These are phyloP conservation scores for Xiphophorus birchmanni DNA, from an alignment of 2,797 vertebrate genomes.

Conservation along the genomic window DNA sequence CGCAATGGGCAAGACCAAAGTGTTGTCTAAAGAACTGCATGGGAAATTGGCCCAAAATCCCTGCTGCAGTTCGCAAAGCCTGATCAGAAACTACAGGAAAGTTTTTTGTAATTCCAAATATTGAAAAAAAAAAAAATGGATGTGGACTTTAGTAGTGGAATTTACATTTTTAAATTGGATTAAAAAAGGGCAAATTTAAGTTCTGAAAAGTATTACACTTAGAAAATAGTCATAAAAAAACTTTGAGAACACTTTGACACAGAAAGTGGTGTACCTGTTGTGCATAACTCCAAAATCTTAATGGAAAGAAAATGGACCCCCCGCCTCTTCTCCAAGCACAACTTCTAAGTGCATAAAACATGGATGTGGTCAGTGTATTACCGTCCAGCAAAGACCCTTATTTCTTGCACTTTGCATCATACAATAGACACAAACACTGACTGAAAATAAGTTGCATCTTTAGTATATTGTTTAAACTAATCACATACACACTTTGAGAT, in stretches of 20 bases:
- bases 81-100: no score
- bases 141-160: background rate
- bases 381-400: constrained; percentile 26
- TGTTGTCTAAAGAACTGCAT: background rate
- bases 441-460: constrained; percentile 14
- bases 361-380: constrained; percentile 29
- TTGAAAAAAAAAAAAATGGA: no score
- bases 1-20: background rate
- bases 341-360: constrained; percentile 2
- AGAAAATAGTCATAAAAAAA: background rate
- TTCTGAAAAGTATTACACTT: background rate
- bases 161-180: background rate
- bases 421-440: constrained; percentile 26
- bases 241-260: background rate
- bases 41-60: no score
- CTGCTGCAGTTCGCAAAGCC: no score
- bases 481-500: constrained; percentile 13
- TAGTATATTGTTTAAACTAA: constrained; percentile 46
- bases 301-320: background rate
- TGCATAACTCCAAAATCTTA: background rate
- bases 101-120: no score
- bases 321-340: background rate
- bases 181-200: background rate
- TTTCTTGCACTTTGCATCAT: constrained; percentile 73
- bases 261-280: background rate